Percentiles rank a stretch among this genome's conserved stretches.
Conservation (phyloP, 2,797 vertebrate species). For the Champsocephalus esox region DNA sequence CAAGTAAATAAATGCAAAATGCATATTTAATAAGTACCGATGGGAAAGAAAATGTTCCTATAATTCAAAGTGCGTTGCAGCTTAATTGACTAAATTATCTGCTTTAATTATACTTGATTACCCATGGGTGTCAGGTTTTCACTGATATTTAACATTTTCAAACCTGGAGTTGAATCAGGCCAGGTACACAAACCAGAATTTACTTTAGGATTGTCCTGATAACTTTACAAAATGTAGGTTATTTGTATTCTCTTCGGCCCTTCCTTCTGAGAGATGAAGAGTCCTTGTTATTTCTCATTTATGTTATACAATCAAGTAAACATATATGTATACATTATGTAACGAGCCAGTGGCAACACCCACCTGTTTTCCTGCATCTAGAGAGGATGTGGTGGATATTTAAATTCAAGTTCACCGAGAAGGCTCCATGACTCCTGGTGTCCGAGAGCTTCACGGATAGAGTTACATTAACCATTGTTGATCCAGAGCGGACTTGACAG, state of each 20-base stretch:
- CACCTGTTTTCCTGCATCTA: constrained; percentile 13
- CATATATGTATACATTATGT: constrained; percentile 10
- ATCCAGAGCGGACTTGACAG: constrained; percentile 43
- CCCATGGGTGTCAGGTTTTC: constrained; percentile 55
- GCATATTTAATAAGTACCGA: constrained; percentile 72
- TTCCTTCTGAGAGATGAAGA: neutral
- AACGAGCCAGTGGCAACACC: constrained; percentile 18
- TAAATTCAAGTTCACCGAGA: constrained; percentile 8
- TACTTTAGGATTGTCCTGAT: neutral
- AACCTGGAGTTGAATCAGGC: constrained; percentile 1
- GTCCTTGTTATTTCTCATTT: constrained; percentile 18
- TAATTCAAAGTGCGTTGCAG: constrained; percentile 65
- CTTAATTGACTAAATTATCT: constrained; percentile 78
- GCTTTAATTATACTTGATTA: constrained; percentile 74
- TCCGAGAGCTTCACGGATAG: constrained; percentile 32
- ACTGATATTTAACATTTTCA: constrained; percentile 49
- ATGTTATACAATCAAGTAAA: constrained; percentile 10
- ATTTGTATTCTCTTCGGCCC: constrained; percentile 1
- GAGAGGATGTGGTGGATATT: constrained; percentile 33
- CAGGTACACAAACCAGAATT: constrained; percentile 1
- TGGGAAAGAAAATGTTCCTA: constrained; percentile 62
- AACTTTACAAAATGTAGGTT: neutral
- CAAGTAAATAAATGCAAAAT: constrained; percentile 72
- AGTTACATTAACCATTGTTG: constrained; percentile 47
- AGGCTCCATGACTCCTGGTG: constrained; percentile 39